phyloP scores from a whole-genome alignment of 2,113 vertebrate genomes.

The Semicossyphus pulcher region DNA sequence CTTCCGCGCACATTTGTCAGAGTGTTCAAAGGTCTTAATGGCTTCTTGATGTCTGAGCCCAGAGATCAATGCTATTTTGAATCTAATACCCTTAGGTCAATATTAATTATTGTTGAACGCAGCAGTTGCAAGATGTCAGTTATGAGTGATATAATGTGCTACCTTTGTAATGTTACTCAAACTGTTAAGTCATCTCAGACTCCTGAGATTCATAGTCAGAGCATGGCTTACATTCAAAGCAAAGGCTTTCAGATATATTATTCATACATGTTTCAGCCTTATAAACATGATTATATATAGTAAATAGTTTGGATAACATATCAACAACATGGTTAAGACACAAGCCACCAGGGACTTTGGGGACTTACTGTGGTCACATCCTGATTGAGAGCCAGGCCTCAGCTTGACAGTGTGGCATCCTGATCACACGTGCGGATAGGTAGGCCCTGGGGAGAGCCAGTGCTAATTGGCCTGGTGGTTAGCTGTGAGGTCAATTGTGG shows the following conservation, averaged over 20 bases:
- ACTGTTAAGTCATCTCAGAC: background rate
- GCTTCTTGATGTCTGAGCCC: background rate
- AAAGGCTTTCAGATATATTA: background rate
- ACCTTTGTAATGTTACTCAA: background rate
- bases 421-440: conserved; percentile 53
- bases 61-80: conserved; percentile 3
- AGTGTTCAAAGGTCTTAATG: too few relatives aligned
- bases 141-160: background rate
- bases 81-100: background rate
- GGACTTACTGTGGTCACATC: conserved; percentile 24
- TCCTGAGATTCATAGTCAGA: background rate
- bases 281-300: background rate
- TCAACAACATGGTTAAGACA: conserved; percentile 8
- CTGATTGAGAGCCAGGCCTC: conserved; percentile 13
- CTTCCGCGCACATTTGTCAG: too few relatives aligned
- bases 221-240: background rate
- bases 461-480: conserved; percentile 75
- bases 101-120: background rate
- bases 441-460: conserved; percentile 34
- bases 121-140: background rate
- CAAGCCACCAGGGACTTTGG: background rate
- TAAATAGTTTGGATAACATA: background rate
- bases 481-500: conserved; percentile 60
- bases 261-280: background rate
- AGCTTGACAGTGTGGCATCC: conserved; percentile 38